These are phyloP conservation scores for Plecturocebus donacophilus DNA, from an alignment of 2,113 vertebrate species.

Conservation along the genomic window DNA sequence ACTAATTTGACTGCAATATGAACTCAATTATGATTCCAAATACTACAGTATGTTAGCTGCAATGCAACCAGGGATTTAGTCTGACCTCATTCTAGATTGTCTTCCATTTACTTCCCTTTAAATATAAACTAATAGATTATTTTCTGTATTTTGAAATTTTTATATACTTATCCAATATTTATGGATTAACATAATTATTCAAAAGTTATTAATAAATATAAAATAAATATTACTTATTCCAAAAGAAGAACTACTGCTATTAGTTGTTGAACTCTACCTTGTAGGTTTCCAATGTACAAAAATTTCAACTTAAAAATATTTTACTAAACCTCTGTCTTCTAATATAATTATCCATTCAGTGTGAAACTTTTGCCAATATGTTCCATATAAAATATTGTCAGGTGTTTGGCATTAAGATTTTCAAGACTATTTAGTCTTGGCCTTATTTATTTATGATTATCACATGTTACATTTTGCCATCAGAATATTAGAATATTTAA, in stretches of 20 bases:
- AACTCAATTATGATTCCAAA: neutral
- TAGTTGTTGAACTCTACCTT: neutral
- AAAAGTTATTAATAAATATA: neutral
- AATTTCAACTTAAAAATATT: neutral
- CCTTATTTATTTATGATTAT: neutral
- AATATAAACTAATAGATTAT: neutral
- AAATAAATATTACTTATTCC: neutral
- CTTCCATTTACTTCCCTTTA: neutral
- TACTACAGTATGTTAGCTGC: neutral
- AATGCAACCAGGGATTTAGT: neutral
- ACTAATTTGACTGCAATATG: neutral
- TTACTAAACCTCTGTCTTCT: neutral
- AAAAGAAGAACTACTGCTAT: neutral
- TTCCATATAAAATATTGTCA: neutral
- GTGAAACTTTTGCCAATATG: neutral
- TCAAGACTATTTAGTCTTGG: neutral
- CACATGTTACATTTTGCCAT: neutral
- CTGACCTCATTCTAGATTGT: neutral
- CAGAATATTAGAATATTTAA: neutral
- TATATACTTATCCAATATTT: neutral
- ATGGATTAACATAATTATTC: neutral
- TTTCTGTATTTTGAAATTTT: slow-evolving; percentile 7
- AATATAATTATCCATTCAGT: neutral
- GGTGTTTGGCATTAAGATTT: neutral
- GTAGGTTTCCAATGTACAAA: neutral